These are phyloP conservation scores for Myotis davidii DNA, from an alignment of 2,113 vertebrate species.

Conservation along the genomic window DNA sequence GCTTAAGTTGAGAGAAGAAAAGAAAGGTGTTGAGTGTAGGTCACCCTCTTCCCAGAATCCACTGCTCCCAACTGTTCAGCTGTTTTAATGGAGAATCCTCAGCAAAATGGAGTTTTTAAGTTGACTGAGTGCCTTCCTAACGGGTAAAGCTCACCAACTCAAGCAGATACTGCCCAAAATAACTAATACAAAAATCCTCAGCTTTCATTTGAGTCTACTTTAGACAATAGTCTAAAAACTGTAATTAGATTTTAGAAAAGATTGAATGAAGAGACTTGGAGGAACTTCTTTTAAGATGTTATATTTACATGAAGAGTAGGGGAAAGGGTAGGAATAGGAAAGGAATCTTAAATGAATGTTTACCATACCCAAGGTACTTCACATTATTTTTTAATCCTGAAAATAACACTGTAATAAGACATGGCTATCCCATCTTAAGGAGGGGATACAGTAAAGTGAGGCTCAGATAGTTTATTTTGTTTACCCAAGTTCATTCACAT, in stretches of 20 bases:
- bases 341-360: not conserved
- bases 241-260: not conserved
- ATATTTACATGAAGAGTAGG: not conserved
- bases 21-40: not conserved
- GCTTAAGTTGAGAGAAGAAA: not conserved
- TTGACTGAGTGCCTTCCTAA: conserved; percentile 7
- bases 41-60: not conserved
- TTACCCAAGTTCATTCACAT: not conserved
- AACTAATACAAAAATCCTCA: not conserved
- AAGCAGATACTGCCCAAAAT: not conserved
- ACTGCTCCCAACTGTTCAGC: not conserved
- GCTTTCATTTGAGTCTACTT: not conserved
- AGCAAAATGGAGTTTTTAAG: not conserved
- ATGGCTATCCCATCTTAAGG: not conserved
- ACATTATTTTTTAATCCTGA: not conserved
- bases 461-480: not conserved
- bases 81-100: not conserved
- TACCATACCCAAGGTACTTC: not conserved
- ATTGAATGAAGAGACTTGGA: not conserved
- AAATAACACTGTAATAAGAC: not conserved
- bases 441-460: not conserved
- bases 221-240: not conserved
- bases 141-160: not conserved
- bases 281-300: not conserved
- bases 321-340: not conserved